Evolutionary conservation across 2,888 invertebrate genomes (phyloP), one percentile per base, ranked within the genome.

Genomic region (Pterostichus madidus): DNA sequence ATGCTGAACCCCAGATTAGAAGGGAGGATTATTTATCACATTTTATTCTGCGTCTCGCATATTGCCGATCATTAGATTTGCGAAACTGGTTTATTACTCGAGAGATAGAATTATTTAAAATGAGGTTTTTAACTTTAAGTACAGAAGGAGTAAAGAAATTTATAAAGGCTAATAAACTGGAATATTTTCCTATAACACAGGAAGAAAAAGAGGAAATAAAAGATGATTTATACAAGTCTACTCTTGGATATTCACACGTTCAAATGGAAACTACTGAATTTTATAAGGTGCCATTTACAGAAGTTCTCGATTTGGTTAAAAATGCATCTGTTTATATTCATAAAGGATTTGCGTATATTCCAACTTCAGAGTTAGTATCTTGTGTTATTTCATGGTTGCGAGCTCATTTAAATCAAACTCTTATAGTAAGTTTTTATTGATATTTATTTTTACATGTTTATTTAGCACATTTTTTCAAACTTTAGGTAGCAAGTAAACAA

Each of bases 1-100:
- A 94, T 84, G 87, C 90, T 0, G 94, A 95, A 87, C 88, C 94
- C 59, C 93, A 94, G 87, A 93, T 93, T 0, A 92, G 96, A 80
- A 92, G 93, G 44, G 93, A 93, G 84, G 99, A 99, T 90, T 95
- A 96, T 87, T 93, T 98, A 76, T 97, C 99, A 0, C 99, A 99
- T 89, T 99, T 96, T 89, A 96, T 99, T 86, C 91, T 99, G 2
- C 92, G 98, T 81, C 90, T 99, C 83, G 97, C 97, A 0, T 99
- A 97, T 89, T 98, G 98, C 88, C 93, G 96, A 87, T 94, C 95
- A 24, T 96, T 96, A 85, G 98, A 98, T 81, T 91, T 97, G 49
- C 92, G 96, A 44, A 93, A 92, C 83, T 99, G 99, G 99, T 98
- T 98, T 88, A 91, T 98, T 11, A 91, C 93, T 17, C 94, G 96